Conservation (phyloP, 2,797 vertebrate genomes). For the Clamator glandarius region DNA sequence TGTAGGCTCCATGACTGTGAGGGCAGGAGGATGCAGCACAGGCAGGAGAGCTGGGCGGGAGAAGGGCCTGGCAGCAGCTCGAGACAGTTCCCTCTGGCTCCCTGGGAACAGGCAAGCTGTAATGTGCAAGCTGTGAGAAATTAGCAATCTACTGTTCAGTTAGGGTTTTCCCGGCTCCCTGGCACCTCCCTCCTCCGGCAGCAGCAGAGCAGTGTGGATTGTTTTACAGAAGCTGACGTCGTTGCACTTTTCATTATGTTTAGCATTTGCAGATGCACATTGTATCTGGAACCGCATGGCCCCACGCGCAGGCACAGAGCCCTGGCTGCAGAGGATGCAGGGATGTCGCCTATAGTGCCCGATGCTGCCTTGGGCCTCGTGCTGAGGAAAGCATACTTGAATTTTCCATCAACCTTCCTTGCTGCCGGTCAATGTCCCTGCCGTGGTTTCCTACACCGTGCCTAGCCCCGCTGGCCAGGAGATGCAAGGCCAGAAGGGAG, state of each 20-base stretch:
- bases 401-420: slow-evolving; percentile 72
- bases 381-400: slow-evolving; percentile 79
- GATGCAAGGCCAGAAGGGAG: neutral
- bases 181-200: slow-evolving; percentile 61
- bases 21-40: neutral
- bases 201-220: slow-evolving; percentile 71
- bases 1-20: slow-evolving; percentile 39
- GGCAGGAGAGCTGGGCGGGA: slow-evolving; percentile 15
- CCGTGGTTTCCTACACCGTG: slow-evolving; percentile 53
- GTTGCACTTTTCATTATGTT: slow-evolving; percentile 80
- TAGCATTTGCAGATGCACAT: slow-evolving; percentile 78
- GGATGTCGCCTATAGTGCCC: slow-evolving; percentile 15
- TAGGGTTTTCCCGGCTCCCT: slow-evolving; percentile 65
- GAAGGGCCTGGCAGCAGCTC: slow-evolving; percentile 42
- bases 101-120: slow-evolving; percentile 73
- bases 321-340: slow-evolving; percentile 49
- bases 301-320: slow-evolving; percentile 55
- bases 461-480: slow-evolving; percentile 34
- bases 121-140: slow-evolving; percentile 78
- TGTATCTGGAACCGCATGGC: slow-evolving; percentile 74
- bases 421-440: slow-evolving; percentile 66
- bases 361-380: neutral
- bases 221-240: slow-evolving; percentile 74
- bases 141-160: slow-evolving; percentile 77
- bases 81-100: slow-evolving; percentile 47